These are phyloP conservation scores for Mustela nigripes DNA, from an alignment of 2,113 vertebrate species.

Conservation along the genomic window DNA sequence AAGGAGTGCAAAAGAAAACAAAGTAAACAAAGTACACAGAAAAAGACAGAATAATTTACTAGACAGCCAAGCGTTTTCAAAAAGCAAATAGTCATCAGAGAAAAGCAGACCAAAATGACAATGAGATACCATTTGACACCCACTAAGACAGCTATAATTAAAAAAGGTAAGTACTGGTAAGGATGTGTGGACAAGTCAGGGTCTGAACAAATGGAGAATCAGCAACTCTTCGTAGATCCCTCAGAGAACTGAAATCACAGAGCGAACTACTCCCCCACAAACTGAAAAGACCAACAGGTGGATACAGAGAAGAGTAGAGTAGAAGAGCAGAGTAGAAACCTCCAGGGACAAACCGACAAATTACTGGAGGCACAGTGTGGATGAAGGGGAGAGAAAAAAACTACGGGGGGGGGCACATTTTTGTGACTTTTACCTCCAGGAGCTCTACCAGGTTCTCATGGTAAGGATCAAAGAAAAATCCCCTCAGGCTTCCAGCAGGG, in stretches of 20 bases:
- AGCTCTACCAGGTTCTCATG: not conserved
- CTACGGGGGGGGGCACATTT: not conserved
- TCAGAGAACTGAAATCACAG: not conserved
- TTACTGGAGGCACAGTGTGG: not conserved
- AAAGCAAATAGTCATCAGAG: not conserved
- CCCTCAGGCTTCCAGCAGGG: not conserved
- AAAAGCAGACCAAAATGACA: not conserved
- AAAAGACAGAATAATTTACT: not conserved
- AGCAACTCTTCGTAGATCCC: not conserved
- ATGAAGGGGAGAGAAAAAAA: not conserved
- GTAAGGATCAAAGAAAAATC: not conserved
- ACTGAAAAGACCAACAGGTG: not conserved
- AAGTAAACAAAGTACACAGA: not conserved
- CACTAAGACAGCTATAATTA: not conserved
- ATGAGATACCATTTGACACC: not conserved
- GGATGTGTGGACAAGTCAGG: not conserved
- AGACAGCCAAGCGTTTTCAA: not conserved
- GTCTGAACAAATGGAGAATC: not conserved
- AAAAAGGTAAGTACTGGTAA: not conserved
- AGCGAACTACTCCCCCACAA: not conserved
- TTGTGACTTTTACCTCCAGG: not conserved
- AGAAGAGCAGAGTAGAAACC: not conserved
- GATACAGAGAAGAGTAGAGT: not conserved
- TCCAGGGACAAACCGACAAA: not conserved
- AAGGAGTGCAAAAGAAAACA: not conserved